Evolutionary conservation across 2,113 vertebrate genomes (phyloP), one percentile per base, ranked within the genome.

Genomic region (Myotis yumanensis): DNA sequence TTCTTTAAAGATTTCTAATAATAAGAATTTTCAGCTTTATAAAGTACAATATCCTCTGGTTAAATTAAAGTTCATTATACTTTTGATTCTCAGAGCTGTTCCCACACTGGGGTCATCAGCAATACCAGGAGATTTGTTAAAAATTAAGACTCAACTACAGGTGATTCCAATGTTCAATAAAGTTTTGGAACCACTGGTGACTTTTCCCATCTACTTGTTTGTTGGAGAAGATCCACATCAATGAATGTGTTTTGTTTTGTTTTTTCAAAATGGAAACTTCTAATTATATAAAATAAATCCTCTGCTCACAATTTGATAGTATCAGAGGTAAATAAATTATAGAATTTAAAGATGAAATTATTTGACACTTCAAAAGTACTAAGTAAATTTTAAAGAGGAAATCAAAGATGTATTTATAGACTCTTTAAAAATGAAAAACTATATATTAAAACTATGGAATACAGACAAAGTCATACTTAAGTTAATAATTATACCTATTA

Each of bases 331-430:
- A 88, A 79, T 62, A 69, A 75, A 51, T 69, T 71, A 79, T 10
- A 84, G 16, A 91, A 48, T 80, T 90, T 87, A 88, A 84, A 94
- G 72, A 59, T 80, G 23, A 68, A 90, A 68, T 80, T 40, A 91
- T 10, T 75, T 71, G 16, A 62, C 10, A 75, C 51, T 17, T 79
- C 28, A 94, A 92, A 85, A 20, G 4, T 72, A 76, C 12, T 54
- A 66, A 48, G 32, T 62, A 94, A 73, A 86, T 86, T 71, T 81
- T 76, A 85, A 90, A 80, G 40, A 68, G 4, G 3, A 75, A 94
- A 84, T 69, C 11, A 64, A 82, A 90, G 25, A 43, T 86, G 14
- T 7, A 83, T 69, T 84, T 73, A 35, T 11, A 83, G 11, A 17
- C 20, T 81, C 37, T 81, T 76, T 69, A 59, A 85, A 88, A 80